A percentile compares a stretch with the other conserved stretches of the same genome.
Evolutionary conservation across 2,797 vertebrate species (phyloP).

Genomic region (Gymnodraco acuticeps): DNA sequence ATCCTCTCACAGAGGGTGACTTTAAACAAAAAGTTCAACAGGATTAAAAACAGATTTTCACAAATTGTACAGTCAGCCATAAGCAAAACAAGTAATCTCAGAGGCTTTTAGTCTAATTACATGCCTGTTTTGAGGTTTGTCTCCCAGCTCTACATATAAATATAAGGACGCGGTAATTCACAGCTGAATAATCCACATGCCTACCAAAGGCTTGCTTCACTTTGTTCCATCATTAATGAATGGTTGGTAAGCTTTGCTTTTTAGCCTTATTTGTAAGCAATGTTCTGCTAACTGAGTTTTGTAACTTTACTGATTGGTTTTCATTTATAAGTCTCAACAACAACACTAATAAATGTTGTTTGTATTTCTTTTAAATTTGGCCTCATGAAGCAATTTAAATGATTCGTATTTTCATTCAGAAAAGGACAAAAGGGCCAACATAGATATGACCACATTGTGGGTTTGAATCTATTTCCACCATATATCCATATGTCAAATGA

Average conservation of each 20-base stretch:
- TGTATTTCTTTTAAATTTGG: not conserved
- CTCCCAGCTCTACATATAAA: slow-evolving; percentile 11
- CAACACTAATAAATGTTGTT: not conserved
- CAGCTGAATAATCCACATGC: not conserved
- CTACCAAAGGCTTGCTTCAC: not conserved
- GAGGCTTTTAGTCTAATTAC: slow-evolving; percentile 45
- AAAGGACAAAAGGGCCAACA: not conserved
- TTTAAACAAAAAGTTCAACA: slow-evolving; percentile 66
- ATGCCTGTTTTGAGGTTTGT: slow-evolving; percentile 34
- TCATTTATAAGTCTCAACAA: not conserved
- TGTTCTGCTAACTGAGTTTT: not conserved
- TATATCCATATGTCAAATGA: not conserved
- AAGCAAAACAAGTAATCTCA: slow-evolving; percentile 39
- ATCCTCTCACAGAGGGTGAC: slow-evolving; percentile 73
- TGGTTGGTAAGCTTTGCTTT: not conserved
- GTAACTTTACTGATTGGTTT: not conserved
- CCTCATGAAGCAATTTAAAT: not conserved
- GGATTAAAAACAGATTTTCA: slow-evolving; percentile 67
- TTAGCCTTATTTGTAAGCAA: not conserved
- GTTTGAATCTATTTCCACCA: not conserved
- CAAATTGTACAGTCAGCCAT: slow-evolving; percentile 32
- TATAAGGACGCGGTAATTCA: not conserved
- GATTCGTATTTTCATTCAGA: not conserved
- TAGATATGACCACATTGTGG: not conserved
- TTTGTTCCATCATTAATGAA: not conserved